These are phyloP conservation scores for Glaucidium brasilianum DNA, from an alignment of 2,113 vertebrate species.

Conservation along the genomic window DNA sequence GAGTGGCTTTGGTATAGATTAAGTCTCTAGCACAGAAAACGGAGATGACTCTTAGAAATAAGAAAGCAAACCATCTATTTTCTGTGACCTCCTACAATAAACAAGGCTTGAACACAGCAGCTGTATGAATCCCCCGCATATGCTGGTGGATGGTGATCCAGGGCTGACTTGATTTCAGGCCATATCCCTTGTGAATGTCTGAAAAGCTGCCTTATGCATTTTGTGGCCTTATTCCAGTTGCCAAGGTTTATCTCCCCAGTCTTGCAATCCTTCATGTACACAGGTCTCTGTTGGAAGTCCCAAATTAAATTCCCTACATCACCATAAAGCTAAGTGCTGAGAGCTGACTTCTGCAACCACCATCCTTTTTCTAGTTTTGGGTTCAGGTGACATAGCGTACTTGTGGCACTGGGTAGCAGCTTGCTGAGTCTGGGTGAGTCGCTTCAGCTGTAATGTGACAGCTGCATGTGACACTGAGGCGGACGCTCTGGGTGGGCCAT, in stretches of 20 bases:
- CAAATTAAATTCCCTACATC: background rate
- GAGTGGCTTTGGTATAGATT: slow-evolving; percentile 39
- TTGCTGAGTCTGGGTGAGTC: background rate
- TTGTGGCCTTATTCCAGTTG: background rate
- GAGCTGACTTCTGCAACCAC: background rate
- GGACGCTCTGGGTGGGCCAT: rapidly evolving
- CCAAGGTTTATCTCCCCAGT: slow-evolving; percentile 12
- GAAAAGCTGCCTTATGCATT: slow-evolving; percentile 3
- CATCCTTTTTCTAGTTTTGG: background rate
- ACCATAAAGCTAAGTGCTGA: background rate
- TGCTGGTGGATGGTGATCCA: slow-evolving; percentile 23
- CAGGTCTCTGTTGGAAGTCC: background rate
- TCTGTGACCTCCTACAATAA: slow-evolving; percentile 25
- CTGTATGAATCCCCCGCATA: slow-evolving; percentile 46
- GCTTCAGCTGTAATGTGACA: rapidly evolving
- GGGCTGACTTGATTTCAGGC: slow-evolving; percentile 13
- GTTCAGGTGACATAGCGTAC: background rate
- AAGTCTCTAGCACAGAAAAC: background rate
- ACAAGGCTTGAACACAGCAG: slow-evolving; percentile 33
- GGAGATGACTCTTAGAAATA: slow-evolving; percentile 29
- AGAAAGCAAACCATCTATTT: slow-evolving; percentile 48
- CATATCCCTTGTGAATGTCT: background rate
- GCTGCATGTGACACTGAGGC: background rate
- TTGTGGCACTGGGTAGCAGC: background rate
- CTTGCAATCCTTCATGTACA: background rate